Evolutionary conservation across 2,888 invertebrate species (phyloP).

Genomic region (Dolichopus griseipennis): DNA sequence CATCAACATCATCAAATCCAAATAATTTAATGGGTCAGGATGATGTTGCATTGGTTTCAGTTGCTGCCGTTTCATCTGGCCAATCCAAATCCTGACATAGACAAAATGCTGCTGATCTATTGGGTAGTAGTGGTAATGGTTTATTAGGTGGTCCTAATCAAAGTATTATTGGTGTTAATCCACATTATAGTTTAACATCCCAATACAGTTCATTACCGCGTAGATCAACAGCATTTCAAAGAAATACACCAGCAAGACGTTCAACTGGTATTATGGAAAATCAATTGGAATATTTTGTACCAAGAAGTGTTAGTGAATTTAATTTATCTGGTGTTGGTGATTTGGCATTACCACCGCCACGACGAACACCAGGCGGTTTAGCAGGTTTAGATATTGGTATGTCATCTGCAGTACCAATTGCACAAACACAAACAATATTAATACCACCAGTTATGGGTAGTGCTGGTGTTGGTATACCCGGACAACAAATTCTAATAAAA

Average conservation of each 20-base stretch:
- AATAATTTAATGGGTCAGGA: conserved; percentile 28
- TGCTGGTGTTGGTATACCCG: conserved; percentile 24
- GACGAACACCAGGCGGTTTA: conserved; percentile 37
- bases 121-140: conserved; percentile 35
- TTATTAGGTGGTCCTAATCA: conserved; percentile 21
- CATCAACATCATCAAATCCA: not conserved
- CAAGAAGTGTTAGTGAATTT: conserved; percentile 74
- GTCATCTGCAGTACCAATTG: conserved; percentile 28
- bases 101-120: conserved; percentile 35
- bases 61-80: conserved; percentile 35
- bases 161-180: conserved; percentile 25
- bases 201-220: conserved; percentile 53
- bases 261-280: conserved; percentile 54
- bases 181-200: conserved; percentile 35
- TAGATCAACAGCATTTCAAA: conserved; percentile 48
- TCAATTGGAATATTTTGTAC: conserved; percentile 73
- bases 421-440: conserved; percentile 31
- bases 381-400: conserved; percentile 20
- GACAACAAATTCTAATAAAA: conserved; percentile 42
- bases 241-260: conserved; percentile 56
- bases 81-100: conserved; percentile 53
- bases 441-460: conserved; percentile 14
- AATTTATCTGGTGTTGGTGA: conserved; percentile 61
- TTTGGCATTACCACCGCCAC: conserved; percentile 46
- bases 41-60: conserved; percentile 46